These are phyloP conservation scores for Diaperis boleti DNA, from an alignment of 2,888 invertebrate genomes.

Conservation along the genomic window DNA sequence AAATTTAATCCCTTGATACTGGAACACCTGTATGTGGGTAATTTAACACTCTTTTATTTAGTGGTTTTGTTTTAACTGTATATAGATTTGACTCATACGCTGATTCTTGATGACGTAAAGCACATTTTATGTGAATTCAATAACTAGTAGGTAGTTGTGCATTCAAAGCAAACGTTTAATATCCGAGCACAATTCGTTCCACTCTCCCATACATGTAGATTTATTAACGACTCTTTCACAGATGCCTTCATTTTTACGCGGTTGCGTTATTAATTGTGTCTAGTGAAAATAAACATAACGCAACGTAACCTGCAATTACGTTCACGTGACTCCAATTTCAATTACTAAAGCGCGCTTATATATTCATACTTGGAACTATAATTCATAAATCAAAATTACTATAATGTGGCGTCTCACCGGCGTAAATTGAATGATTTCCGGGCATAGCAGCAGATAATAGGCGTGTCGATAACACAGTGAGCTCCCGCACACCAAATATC, in stretches of 20 bases:
- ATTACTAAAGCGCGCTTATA: slow-evolving; percentile 17
- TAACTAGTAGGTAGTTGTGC: no score
- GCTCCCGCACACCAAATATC: slow-evolving; percentile 10
- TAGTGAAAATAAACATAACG: background rate
- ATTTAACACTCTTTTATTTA: no score
- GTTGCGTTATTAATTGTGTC: slow-evolving; percentile 1
- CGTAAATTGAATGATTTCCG: slow-evolving; percentile 59
- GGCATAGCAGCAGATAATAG: slow-evolving; percentile 56
- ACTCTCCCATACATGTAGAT: background rate
- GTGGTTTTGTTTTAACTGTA: no score
- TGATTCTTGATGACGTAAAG: no score
- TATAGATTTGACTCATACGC: no score
- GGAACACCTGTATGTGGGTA: no score
- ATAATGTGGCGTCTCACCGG: slow-evolving; percentile 54
- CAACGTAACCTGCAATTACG: slow-evolving; percentile 9
- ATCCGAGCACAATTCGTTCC: no score
- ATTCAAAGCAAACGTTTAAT: no score
- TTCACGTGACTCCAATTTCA: slow-evolving; percentile 29
- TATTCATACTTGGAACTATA: slow-evolving; percentile 29
- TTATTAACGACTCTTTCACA: slow-evolving; percentile 1
- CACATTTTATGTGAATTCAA: no score
- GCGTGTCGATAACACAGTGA: slow-evolving; percentile 39
- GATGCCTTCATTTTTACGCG: background rate
- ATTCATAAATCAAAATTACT: slow-evolving; percentile 49
- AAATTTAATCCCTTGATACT: no score